Evolutionary conservation across 2,888 invertebrate species (phyloP), one percentile per base, ranked within the genome.

Genomic region (Oscheius onirici): DNA sequence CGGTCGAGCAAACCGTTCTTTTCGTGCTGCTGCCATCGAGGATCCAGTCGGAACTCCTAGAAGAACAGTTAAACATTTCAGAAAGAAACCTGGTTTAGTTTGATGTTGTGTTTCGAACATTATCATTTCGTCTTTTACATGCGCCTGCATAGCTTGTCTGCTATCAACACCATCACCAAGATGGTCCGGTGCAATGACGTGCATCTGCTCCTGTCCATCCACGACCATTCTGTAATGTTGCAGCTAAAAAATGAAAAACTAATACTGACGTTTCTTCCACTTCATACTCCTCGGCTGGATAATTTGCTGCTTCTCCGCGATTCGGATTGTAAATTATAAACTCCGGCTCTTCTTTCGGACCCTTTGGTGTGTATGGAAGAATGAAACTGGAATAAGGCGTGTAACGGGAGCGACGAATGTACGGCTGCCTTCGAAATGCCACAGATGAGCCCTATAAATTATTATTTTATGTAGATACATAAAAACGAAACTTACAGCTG

Each of bases 371-470:
- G n/a, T 73, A 75, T 10, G 79, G 79, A 3, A 80, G 67, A 11
- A 81, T 72, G 41, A 72, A 81, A 3, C 77, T 73, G 3, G 75
- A 54, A 55, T 26, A 41, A 34, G 73, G 70, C 15, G 67, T 70
- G 44, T 69, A 67, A 11, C 76, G 74, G 2, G 63, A 49, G 15
- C 77, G 69, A 22, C 77, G 77, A 1, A 81, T 67, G 51, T 81
- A 81, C 17, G 81, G 81, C 54, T 81, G 81, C 13, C 78, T 72
- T n/a, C 79, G 78, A 20, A 63, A 63, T 1, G 46, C 22, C 15
- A 46, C 22, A 11, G 49, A 49, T 26, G 63, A 10, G 17, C 63
- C 63, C 63, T 63, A 68, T 73, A 78, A 0, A 61, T n/a, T 24
- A 49, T 49, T 15, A 24, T 24, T 13, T 26, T 13, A 26, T 40